Conservation (phyloP, 1,140 invertebrate species). For the Caenorhabditis remanei region DNA sequence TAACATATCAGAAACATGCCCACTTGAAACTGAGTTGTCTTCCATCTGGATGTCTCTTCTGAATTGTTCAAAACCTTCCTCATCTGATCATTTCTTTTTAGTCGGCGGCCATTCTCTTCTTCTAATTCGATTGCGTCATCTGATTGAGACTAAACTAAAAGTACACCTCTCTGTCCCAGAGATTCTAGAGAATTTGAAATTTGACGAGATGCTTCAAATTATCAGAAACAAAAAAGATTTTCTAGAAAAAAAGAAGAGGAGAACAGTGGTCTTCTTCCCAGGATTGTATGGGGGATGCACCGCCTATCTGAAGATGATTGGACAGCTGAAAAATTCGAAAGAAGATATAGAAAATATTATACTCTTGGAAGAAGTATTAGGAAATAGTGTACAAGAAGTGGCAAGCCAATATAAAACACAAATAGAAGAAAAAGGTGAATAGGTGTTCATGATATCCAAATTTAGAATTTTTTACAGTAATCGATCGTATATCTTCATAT, state of each 20-base stretch:
- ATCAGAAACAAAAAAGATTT: background rate
- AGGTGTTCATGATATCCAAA: background rate
- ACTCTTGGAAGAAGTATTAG: background rate
- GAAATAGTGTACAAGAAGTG: background rate
- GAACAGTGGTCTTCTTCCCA: conserved; percentile 48
- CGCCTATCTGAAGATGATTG: conserved; percentile 34
- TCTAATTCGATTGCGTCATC: conserved; percentile 41
- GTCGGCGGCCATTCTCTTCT: conserved; percentile 61
- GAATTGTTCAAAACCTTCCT: background rate
- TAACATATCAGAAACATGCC: conserved; percentile 1
- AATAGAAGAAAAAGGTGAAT: background rate
- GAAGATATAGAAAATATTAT: background rate
- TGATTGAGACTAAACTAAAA: conserved; percentile 4
- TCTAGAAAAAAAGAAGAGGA: background rate
- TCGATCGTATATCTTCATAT: background rate
- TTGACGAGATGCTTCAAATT: conserved; percentile 37
- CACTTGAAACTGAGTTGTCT: background rate
- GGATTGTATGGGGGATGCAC: conserved; percentile 54
- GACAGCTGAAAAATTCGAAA: background rate
- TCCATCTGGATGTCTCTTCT: background rate
- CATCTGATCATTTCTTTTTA: conserved; percentile 58
- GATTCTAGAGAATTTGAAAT: conserved; percentile 29
- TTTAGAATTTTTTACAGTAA: background rate
- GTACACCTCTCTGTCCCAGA: conserved; percentile 17
- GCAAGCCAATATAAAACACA: background rate